Evolutionary conservation across 2,888 invertebrate genomes (phyloP), one percentile per base, ranked within the genome.

Genomic region (Mesoligia furuncula): DNA sequence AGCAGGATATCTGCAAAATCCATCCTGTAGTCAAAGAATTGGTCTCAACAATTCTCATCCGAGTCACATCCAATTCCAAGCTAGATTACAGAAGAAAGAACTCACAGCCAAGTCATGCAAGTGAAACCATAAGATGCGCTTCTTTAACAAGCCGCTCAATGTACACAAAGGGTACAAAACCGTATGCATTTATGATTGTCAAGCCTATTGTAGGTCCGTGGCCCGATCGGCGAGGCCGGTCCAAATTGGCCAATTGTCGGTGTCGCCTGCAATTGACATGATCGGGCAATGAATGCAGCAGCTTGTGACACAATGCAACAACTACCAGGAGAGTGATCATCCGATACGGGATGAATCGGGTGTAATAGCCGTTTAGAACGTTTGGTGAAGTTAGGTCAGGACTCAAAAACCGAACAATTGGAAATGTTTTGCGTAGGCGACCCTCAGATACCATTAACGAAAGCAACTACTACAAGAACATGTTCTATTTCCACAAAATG

Each of bases 191-290:
- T 76, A 83, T 79, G 78, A 86, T 75, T 70, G 69, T 72, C 65
- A 31, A 79, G 61, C 62, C 81, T 70, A 84, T 88, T 84, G 80
- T 88, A 75, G 79, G 48, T 42, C 72, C 67, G 71, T 77, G 79
- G 79, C 67, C 66, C 70, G 77, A 78, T 81, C 80, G 72, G 71
- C 81, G 75, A 90, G 90, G 91, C 84, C 92, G 89, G 85, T 77
- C 88, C 89, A 90, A 93, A 93, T 94, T 93, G 93, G 85, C 89
- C 94, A 94, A 95, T 95, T 94, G 93, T 89, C 88, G 87, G 88
- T 91, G 92, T 93, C 92, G 90, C 87, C 84, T 81, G 79, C 94
- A 95, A 95, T 95, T 95, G 93, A 91, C 89, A 89, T 87, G 89
- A 92, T 90, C 92, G 78, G 84, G 87, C 88, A 83, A 86, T 87